Evolutionary conservation across 2,797 vertebrate genomes (phyloP).

Genomic region (Amniataba percoides): DNA sequence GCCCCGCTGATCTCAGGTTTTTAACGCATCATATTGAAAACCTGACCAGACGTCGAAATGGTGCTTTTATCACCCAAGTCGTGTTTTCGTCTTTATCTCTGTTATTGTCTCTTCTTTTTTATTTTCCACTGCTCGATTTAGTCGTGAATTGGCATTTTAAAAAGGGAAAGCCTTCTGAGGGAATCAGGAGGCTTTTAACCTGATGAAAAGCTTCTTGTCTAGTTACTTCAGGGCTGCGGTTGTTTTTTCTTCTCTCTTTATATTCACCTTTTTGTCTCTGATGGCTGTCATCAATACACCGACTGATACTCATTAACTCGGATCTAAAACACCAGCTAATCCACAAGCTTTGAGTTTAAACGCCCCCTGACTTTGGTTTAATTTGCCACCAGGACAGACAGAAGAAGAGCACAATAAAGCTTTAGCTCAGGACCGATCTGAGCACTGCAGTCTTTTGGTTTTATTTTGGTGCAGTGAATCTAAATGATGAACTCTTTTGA

Average conservation of each 20-base stretch:
- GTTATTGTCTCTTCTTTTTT: neutral
- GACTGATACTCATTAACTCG: constrained; percentile 26
- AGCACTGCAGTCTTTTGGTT: neutral
- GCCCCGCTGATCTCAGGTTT: constrained; percentile 26
- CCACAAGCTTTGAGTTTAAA: constrained; percentile 20
- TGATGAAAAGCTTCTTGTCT: constrained; percentile 46
- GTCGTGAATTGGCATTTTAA: constrained; percentile 18
- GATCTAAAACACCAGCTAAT: constrained; percentile 40
- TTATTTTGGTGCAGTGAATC: neutral
- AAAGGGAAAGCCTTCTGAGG: constrained; percentile 6
- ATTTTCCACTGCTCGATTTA: neutral
- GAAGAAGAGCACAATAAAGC: neutral
- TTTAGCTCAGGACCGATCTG: neutral
- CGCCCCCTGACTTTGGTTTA: constrained; percentile 21
- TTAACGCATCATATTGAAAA: constrained; percentile 25
- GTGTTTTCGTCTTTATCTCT: neutral
- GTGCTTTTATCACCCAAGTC: constrained; percentile 3
- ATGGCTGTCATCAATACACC: constrained; percentile 39
- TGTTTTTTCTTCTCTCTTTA: constrained; percentile 20
- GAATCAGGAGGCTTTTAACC: constrained; percentile 35
- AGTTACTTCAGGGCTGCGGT: constrained; percentile 10
- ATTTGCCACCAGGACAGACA: constrained; percentile 16
- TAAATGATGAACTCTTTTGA: neutral
- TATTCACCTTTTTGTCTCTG: constrained; percentile 29
- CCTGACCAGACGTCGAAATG: constrained; percentile 41